Conservation (phyloP, 37 sponge, comb jelly and placozoan genomes). For the Ianthella basta region DNA sequence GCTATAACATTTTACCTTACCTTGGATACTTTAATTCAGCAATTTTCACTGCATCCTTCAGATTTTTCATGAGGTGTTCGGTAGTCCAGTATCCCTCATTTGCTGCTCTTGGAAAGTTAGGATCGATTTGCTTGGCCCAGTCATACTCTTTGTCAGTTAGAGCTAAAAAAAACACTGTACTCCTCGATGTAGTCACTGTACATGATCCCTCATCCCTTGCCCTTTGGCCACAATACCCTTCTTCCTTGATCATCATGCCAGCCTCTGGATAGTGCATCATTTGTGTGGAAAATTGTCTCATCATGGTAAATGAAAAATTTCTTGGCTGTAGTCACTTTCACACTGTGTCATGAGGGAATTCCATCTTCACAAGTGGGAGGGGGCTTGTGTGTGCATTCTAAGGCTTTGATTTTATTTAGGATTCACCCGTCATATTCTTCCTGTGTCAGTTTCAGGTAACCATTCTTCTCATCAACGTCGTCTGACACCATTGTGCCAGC, state of each 20-base stretch:
- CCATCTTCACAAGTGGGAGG: constrained; percentile 1
- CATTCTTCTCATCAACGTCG: too few species aligned
- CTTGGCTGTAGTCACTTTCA: neutral
- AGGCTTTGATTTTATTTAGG: neutral
- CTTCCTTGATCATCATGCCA: neutral
- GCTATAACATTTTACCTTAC: too few species aligned
- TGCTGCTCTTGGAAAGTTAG: neutral
- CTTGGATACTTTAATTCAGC: too few species aligned
- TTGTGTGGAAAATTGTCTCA: constrained; percentile 7
- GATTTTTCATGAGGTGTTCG: neutral
- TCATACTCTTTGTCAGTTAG: neutral
- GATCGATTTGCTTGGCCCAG: neutral
- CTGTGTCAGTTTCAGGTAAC: too few species aligned
- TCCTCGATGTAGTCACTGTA: neutral
- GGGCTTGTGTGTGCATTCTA: neutral
- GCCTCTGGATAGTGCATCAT: neutral
- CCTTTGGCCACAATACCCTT: neutral
- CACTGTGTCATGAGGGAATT: neutral
- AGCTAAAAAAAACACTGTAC: neutral
- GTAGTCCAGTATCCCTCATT: constrained; percentile 7
- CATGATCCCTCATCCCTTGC: constrained; percentile 15
- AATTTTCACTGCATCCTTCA: neutral
- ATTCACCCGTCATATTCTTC: too few species aligned
- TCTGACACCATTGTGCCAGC: too few species aligned
- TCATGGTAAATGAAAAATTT: constrained; percentile 13